These are phyloP conservation scores for Tipula vernalis DNA, from an alignment of 2,888 invertebrate species.

Conservation along the genomic window DNA sequence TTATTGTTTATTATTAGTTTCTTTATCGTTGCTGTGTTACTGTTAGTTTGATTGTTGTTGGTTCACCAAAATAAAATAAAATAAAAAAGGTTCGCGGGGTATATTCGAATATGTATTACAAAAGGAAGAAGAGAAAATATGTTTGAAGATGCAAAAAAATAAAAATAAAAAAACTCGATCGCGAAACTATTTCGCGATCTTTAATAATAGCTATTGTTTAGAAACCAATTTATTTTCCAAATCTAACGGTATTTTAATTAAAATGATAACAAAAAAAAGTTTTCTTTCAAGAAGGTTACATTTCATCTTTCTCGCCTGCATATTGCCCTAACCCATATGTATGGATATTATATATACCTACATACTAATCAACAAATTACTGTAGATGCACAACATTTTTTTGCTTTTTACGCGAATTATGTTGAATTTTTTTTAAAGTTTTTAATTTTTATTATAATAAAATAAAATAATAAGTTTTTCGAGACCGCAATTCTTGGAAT, in stretches of 20 bases:
- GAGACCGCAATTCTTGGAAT: conserved; percentile 4
- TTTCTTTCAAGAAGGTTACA: not conserved
- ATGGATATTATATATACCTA: not conserved
- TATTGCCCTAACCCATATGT: not conserved
- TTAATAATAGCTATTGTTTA: not conserved
- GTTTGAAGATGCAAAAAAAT: not conserved
- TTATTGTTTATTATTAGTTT: conserved; percentile 4
- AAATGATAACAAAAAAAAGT: not conserved
- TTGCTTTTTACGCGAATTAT: not conserved
- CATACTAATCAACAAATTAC: not conserved
- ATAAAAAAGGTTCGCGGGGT: not conserved
- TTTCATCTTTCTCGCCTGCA: not conserved
- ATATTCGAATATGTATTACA: not conserved
- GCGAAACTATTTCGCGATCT: not conserved
- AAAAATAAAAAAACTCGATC: not conserved
- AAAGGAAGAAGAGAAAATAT: not conserved
- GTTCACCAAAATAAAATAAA: not conserved
- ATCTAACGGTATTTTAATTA: conserved; percentile 4
- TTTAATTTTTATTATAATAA: conserved; percentile 4
- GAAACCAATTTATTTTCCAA: conserved; percentile 4
- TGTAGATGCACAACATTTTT: not conserved
- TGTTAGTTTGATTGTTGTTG: not conserved
- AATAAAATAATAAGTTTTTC: not conserved
- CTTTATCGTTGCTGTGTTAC: not conserved
- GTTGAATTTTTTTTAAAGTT: not conserved